phyloP scores from a whole-genome alignment of 2,888 invertebrate genomes.

The Acleris laterana region DNA sequence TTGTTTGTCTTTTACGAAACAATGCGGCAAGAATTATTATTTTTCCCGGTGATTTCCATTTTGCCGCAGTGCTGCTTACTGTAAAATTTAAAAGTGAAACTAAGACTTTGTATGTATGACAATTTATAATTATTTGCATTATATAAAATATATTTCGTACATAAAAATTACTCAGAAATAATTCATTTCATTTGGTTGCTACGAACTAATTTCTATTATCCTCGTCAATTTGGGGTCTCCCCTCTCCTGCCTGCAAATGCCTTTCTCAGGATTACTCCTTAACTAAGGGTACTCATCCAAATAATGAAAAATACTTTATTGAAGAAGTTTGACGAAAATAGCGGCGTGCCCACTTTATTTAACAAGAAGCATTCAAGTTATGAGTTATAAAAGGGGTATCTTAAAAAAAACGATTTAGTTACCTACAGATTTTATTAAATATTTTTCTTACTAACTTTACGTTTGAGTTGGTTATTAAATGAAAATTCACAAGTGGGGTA shows the following conservation, averaged over 20 bases:
- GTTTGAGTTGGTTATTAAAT: too few relatives aligned
- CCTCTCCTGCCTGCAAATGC: conserved; percentile 9
- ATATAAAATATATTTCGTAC: neutral
- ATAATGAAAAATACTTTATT: conserved; percentile 15
- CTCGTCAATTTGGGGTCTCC: conserved; percentile 10
- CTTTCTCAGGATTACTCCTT: conserved; percentile 13
- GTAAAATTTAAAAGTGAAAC: too few relatives aligned
- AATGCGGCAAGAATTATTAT: too few relatives aligned
- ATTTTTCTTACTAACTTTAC: neutral
- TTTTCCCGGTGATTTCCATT: too few relatives aligned
- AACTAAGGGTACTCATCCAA: conserved; percentile 10
- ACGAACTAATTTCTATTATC: conserved; percentile 5
- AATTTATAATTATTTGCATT: too few relatives aligned
- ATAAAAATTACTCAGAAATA: too few relatives aligned
- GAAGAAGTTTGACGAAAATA: conserved; percentile 11
- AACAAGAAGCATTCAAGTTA: neutral
- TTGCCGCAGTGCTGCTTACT: too few relatives aligned
- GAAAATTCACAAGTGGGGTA: too few relatives aligned
- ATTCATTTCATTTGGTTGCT: too few relatives aligned
- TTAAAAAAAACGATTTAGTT: neutral
- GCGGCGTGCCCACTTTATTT: neutral
- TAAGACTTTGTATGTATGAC: too few relatives aligned
- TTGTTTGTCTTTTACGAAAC: too few relatives aligned
- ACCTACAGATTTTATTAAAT: too few relatives aligned
- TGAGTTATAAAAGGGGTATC: neutral